These are phyloP conservation scores for Cataglyphis altisquamis DNA, from an alignment of 2,888 invertebrate genomes.

Conservation along the genomic window DNA sequence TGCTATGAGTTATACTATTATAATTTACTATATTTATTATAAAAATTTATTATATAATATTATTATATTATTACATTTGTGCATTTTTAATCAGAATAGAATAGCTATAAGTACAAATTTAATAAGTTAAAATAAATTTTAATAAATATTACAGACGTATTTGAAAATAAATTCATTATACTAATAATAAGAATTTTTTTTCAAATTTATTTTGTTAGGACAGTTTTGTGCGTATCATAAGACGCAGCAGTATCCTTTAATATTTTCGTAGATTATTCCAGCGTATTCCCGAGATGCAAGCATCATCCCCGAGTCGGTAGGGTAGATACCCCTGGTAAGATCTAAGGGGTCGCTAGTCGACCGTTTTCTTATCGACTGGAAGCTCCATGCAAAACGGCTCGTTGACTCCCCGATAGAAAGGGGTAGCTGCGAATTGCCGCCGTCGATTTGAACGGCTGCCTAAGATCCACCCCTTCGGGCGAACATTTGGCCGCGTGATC, in stretches of 20 bases:
- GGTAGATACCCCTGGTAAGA: conserved; percentile 78
- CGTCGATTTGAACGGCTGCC: conserved; percentile 40
- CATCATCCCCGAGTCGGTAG: conserved; percentile 79
- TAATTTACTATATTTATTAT: neutral
- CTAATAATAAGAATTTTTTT: neutral
- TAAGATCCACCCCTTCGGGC: conserved; percentile 12
- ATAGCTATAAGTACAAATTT: neutral
- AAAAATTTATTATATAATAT: neutral
- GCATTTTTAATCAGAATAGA: neutral
- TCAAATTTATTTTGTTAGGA: neutral
- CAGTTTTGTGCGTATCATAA: neutral
- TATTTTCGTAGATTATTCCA: conserved; percentile 12
- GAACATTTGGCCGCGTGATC: conserved; percentile 29
- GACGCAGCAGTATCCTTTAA: neutral
- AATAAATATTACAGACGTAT: neutral
- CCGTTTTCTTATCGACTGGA: conserved; percentile 85
- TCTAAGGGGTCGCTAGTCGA: conserved; percentile 73
- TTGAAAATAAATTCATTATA: neutral
- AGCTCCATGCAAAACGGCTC: conserved; percentile 75
- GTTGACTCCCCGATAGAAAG: conserved; percentile 80
- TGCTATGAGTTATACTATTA: neutral
- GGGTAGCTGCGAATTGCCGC: conserved; percentile 79
- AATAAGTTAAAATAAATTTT: neutral
- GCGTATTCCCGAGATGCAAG: neutral
- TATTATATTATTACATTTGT: neutral